Evolutionary conservation across 2,113 vertebrate species (phyloP).

Genomic region (Abramis brama): DNA sequence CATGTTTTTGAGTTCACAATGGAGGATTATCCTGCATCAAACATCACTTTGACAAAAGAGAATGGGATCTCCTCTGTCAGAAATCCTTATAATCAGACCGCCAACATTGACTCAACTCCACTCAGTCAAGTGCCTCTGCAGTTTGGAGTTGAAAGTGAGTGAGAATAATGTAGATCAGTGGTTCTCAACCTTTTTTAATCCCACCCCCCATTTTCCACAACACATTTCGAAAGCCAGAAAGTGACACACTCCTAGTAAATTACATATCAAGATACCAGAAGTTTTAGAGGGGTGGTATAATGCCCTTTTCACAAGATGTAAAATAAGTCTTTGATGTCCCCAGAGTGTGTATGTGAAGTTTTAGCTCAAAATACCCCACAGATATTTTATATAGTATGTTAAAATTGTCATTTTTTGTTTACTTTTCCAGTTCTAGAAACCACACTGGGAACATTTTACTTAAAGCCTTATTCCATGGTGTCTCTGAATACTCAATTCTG

Average conservation of each 20-base stretch:
- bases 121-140: conserved; percentile 69
- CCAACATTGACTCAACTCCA: not conserved
- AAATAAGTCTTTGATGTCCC: no score
- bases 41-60: conserved; percentile 63
- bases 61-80: conserved; percentile 4
- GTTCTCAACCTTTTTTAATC: not conserved
- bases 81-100: not conserved
- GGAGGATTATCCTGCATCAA: conserved; percentile 64
- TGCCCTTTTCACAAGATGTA: no score
- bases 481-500: no score
- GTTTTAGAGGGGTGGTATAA: not conserved
- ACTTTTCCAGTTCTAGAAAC: no score
- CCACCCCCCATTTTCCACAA: not conserved
- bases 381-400: no score
- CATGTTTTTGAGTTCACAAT: conserved; percentile 69
- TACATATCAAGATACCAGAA: not conserved
- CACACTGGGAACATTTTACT: no score
- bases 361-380: no score
- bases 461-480: no score
- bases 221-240: not conserved
- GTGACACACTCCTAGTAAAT: not conserved
- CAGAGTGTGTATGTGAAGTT: no score
- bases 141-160: conserved; percentile 71
- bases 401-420: no score
- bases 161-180: conserved; percentile 4